Evolutionary conservation across 2,113 vertebrate species (phyloP), one percentile per base, ranked within the genome.

Genomic region (Motacilla tschutschensis): DNA sequence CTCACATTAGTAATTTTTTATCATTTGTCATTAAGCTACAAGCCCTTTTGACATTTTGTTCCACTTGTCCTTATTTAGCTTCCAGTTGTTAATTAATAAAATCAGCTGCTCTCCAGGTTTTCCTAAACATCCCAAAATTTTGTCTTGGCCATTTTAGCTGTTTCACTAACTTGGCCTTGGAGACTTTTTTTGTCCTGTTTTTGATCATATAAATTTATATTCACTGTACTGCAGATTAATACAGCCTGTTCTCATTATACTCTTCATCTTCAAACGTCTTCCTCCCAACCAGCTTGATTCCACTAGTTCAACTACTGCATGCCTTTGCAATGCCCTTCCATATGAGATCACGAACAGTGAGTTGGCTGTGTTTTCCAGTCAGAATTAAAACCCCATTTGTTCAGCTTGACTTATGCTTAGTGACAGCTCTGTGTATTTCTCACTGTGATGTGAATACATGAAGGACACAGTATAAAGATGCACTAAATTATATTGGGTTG

Each of bases 361-460:
- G 17, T 92, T 93, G 80, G 91, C 70, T 90, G 18, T 79, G 81
- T 93, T 96, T 96, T 93, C 88, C 66, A 84, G 73, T 86, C 44
- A 91, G 96, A 97, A 96, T 97, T 96, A 95, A 96, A 97, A 91
- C 9, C 48, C 73, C 83, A 93, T 96, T 97, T 1, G 15, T 96
- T 97, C 92, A 95, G 81, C 94, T 91, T 95, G 93, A 94, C 85
- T 96, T 96, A 92, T 65, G 76, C 57, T 94, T 93, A 91, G 71
- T 93, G 96, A 95, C 93, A 95, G 88, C 69, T 79, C 69, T 89
- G 76, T 94, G 85, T 89, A 82, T 90, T 93, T 96, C 91, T 96
- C 85, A 79, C 64, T 94, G 90, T 83, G 85, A 90, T 89, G 40
- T 88, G 86, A 88, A 88, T 92, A 94, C 65, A 90, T 91, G 91